Base-by-base conservation (phyloP, 1,140 invertebrate species). In the Littorina saxatilis region DNA sequence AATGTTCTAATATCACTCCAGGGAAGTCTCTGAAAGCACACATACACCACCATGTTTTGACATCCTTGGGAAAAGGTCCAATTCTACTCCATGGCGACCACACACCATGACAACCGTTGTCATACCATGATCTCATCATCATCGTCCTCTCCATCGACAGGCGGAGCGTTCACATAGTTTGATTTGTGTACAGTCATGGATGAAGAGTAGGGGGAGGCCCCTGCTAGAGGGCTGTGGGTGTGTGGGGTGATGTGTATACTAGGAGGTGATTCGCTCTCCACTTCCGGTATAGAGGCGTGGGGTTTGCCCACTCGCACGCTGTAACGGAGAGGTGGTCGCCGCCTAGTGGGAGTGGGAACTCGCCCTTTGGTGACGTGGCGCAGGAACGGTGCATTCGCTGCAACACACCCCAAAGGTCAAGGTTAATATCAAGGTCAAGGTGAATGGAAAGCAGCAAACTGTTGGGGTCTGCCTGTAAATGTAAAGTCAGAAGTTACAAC, bases 41-140 rank as follows among this genome's bases (percentile, higher is more conserved):
- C n/a, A n/a, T n/a, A n/a, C n/a, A n/a, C n/a, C n/a, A n/a, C n/a
- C n/a, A n/a, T n/a, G n/a, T n/a, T n/a, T n/a, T n/a, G n/a, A n/a
- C n/a, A n/a, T n/a, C n/a, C n/a, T n/a, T n/a, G n/a, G n/a, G n/a
- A n/a, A n/a, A n/a, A n/a, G n/a, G n/a, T n/a, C n/a, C n/a, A n/a
- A n/a, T n/a, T n/a, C n/a, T n/a, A n/a, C n/a, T n/a, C n/a, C n/a
- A n/a, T n/a, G n/a, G n/a, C n/a, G n/a, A n/a, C n/a, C n/a, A n/a
- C n/a, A n/a, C n/a, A n/a, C n/a, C n/a, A n/a, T n/a, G n/a, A 17
- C 7, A 47, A 29, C 23, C 23, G 32, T 39, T 39, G 37, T 83
- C 79, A 86, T 27, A 86, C 85, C 85, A 86, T 86, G 40, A 86
- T 86, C 58, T 86, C 85, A 79, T 84, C 85, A 37, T 85, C 82